These are phyloP conservation scores for Takifugu ocellatus DNA, from an alignment of 2,797 vertebrate genomes.

Conservation along the genomic window DNA sequence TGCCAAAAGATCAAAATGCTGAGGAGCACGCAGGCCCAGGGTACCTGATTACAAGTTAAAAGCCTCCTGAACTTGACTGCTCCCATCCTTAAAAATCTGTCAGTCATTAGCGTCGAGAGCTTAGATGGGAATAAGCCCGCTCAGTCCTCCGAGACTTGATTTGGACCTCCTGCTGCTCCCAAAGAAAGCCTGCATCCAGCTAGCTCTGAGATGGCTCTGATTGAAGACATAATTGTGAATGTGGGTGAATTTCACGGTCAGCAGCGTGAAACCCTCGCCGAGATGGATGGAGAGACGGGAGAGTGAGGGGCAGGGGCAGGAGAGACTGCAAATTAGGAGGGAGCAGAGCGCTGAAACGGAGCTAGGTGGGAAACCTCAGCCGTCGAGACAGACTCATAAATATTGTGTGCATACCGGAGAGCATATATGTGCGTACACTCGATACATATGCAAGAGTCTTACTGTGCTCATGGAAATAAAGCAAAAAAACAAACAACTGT, in stretches of 20 bases:
- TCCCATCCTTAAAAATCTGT: conserved; percentile 51
- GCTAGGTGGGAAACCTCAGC: conserved; percentile 40
- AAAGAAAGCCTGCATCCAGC: conserved; percentile 54
- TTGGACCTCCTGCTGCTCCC: conserved; percentile 49
- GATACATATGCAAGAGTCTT: not conserved
- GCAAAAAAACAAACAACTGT: conserved; percentile 14
- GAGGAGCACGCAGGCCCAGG: conserved; percentile 47
- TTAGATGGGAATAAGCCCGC: conserved; percentile 27
- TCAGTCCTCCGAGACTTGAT: conserved; percentile 45
- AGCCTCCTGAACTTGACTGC: conserved; percentile 53
- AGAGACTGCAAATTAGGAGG: conserved; percentile 58
- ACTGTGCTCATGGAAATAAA: no score
- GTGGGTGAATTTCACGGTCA: conserved; percentile 74
- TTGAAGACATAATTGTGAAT: conserved; percentile 77
- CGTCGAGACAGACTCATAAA: conserved; percentile 16
- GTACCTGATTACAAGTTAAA: conserved; percentile 72
- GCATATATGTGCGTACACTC: conserved; percentile 13
- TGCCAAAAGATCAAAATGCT: conserved; percentile 64
- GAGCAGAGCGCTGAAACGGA: conserved; percentile 30
- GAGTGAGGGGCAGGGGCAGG: conserved; percentile 16
- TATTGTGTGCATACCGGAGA: not conserved
- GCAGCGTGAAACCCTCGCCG: conserved; percentile 67
- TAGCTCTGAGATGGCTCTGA: conserved; percentile 68
- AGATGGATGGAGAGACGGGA: conserved; percentile 65
- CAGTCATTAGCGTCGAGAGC: conserved; percentile 58